Base-by-base conservation (phyloP, 2,888 invertebrate species). In the Synergus japonicus region DNA sequence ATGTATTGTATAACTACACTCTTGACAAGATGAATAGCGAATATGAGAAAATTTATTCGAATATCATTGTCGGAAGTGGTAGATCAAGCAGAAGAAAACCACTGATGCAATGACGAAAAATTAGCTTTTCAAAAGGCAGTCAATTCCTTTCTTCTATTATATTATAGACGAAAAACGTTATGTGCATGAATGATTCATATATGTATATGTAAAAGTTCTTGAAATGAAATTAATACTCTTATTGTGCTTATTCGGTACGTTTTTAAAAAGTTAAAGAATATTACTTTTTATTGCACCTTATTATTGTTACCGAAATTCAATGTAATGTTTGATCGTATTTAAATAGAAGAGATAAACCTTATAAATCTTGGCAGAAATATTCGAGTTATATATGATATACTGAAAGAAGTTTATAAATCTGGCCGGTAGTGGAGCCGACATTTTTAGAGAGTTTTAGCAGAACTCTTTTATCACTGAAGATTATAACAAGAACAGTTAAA, bases 61-160 rank as follows among this genome's bases (percentile, higher is more conserved):
- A n/a, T 46, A 18, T 69, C 69, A 69, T 69, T 46, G 69, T 69
- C 46, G 49, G 69, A 69, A 69, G 44, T 69, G 69, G 69, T 69
- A 69, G 46, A 49, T 44, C 69, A 69, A 29, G 46, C 69, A 69
- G 22, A 9, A 46, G 69, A 18, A 69, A 69, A 69, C 22, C 29
- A 66, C 66, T 43, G 43, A 66, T 66, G 66, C 43, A 66, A 54
- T 54, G 54, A 54, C 64, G 5, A 29, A 15, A 41, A n/a, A 54
- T 54, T 54, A 54, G 54, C 54, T 54, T 54, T 43, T n/a, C n/a
- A 54, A 54, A n/a, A 54, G n/a, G n/a, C 54, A n/a, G 2, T 9
- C n/a, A 54, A n/a, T 13, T 54, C 3, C 7, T 8, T 8, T n/a
- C n/a, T 54, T 54, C n/a, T 54, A n/a, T 9, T 54, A 0, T 54